Conservation (phyloP, 2,888 invertebrate species). For the Uloborus plumipes region DNA sequence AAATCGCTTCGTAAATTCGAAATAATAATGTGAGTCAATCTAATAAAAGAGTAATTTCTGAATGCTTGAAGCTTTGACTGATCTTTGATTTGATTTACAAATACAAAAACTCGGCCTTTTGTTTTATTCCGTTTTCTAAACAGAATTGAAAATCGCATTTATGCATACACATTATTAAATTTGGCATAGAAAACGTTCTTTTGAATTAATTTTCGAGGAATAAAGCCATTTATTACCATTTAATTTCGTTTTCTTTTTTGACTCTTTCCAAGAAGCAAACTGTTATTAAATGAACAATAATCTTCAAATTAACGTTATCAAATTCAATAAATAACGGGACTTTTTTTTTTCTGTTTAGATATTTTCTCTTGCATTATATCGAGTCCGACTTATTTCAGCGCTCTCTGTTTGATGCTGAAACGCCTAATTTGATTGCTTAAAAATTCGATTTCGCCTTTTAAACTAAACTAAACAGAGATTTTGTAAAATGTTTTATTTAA, state of each 20-base stretch:
- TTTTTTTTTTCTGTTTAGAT: not conserved
- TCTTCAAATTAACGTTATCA: slow-evolving; percentile 57
- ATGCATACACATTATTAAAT: slow-evolving; percentile 46
- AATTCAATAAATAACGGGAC: slow-evolving; percentile 46
- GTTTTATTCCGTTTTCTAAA: slow-evolving; percentile 21
- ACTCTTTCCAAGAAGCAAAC: slow-evolving; percentile 35
- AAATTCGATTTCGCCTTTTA: slow-evolving; percentile 55
- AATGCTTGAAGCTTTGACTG: slow-evolving; percentile 19
- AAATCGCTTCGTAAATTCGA: too few species aligned
- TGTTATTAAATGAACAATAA: slow-evolving; percentile 63
- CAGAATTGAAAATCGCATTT: slow-evolving; percentile 17
- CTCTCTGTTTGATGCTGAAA: slow-evolving; percentile 14
- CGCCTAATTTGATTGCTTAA: slow-evolving; percentile 61
- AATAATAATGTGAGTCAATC: too few species aligned
- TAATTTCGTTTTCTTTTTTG: slow-evolving; percentile 43
- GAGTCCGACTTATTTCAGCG: not conserved
- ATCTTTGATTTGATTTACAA: slow-evolving; percentile 37
- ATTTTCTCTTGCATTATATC: slow-evolving; percentile 2
- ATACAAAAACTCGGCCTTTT: slow-evolving; percentile 1
- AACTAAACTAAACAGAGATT: slow-evolving; percentile 65
- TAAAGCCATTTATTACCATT: slow-evolving; percentile 48
- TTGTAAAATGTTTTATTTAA: slow-evolving; percentile 64
- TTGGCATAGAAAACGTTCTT: slow-evolving; percentile 30
- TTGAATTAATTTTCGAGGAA: slow-evolving; percentile 38
- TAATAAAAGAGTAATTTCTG: too few species aligned